These are phyloP conservation scores for Otolemur garnettii DNA, from an alignment of 2,113 vertebrate genomes.

Conservation along the genomic window DNA sequence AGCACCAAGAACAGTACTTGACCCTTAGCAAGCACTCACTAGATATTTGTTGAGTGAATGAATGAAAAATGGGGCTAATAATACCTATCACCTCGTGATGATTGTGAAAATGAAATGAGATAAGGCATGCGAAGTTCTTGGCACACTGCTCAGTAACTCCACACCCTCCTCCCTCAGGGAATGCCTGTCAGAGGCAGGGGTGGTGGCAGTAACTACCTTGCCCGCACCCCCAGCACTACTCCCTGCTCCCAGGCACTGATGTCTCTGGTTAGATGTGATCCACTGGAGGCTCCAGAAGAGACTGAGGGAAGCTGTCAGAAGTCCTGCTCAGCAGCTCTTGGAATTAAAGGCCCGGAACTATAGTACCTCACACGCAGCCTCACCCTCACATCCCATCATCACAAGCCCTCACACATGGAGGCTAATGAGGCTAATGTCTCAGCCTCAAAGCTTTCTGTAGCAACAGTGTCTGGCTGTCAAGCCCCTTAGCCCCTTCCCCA, in stretches of 20 bases:
- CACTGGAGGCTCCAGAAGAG: not conserved
- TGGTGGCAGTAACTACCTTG: not conserved
- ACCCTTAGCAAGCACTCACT: not conserved
- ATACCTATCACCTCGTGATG: not conserved
- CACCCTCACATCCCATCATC: not conserved
- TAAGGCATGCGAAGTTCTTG: slow-evolving; percentile 20
- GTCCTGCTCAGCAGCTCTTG: not conserved
- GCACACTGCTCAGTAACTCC: slow-evolving; percentile 55
- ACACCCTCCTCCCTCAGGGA: slow-evolving; percentile 39
- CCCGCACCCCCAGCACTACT: not conserved
- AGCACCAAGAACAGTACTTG: not conserved
- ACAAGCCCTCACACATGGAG: not conserved
- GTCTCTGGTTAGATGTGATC: not conserved
- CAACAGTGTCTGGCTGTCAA: not conserved
- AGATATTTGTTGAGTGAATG: slow-evolving; percentile 46
- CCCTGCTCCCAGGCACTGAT: not conserved
- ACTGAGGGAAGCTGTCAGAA: not conserved
- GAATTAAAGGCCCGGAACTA: not conserved
- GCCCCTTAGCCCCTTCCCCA: not conserved
- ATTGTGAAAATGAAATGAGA: not conserved
- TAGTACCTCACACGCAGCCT: not conserved
- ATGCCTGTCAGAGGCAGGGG: not conserved
- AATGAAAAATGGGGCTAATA: not conserved
- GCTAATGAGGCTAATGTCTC: not conserved
- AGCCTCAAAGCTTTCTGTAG: not conserved